phyloP scores from a whole-genome alignment of 1,140 invertebrate species.

The Leguminivora glycinivorella region DNA sequence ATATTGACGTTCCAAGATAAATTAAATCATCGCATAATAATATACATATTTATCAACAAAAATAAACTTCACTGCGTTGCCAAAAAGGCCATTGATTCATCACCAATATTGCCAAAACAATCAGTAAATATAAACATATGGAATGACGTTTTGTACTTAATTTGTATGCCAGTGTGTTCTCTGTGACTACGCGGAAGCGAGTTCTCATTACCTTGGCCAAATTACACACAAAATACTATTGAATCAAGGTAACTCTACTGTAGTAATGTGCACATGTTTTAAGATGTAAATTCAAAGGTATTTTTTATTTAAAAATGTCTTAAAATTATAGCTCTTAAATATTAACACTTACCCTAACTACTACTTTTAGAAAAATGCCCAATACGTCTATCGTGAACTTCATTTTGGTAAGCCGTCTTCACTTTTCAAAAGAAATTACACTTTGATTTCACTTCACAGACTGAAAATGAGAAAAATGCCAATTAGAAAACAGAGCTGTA shows the following conservation, averaged over 20 bases:
- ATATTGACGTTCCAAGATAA: too few species aligned
- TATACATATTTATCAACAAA: not conserved
- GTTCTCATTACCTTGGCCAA: conserved; percentile 20
- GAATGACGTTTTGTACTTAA: not conserved
- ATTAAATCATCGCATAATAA: not conserved
- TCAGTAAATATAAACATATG: conserved; percentile 1
- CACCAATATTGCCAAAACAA: not conserved
- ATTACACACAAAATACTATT: not conserved
- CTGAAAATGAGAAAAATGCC: conserved; percentile 57
- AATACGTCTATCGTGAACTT: conserved; percentile 77
- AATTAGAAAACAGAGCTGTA: conserved; percentile 28
- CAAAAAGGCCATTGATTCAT: conserved; percentile 4
- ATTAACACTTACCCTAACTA: conserved; percentile 69
- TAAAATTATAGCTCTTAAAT: conserved; percentile 3
- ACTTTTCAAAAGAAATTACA: conserved; percentile 42
- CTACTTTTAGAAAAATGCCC: conserved; percentile 77
- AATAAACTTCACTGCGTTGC: not conserved
- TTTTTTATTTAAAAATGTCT: not conserved
- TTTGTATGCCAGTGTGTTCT: not conserved
- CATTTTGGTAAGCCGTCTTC: conserved; percentile 60
- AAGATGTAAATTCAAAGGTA: not conserved
- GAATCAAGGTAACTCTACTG: not conserved
- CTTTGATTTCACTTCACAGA: conserved; percentile 59
- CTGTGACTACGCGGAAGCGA: not conserved
- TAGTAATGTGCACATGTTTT: not conserved